Base-by-base conservation (phyloP, 2,888 invertebrate genomes). In the Cancer borealis region DNA sequence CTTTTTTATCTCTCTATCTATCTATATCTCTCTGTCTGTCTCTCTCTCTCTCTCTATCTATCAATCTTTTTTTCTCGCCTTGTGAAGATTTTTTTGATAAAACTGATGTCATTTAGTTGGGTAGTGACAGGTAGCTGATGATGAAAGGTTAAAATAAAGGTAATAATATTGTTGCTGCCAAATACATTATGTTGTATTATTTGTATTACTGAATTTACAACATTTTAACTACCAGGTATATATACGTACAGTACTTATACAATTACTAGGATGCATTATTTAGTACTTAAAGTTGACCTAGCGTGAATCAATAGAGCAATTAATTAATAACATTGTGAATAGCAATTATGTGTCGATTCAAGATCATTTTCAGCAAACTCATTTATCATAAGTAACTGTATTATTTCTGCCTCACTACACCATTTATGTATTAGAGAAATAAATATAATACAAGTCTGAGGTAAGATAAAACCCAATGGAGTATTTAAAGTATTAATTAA, bases 391-490 rank as follows among this genome's bases (percentile, higher is more conserved):
- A 21, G 4, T 17, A 3, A 21, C 21, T 73, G 73, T 73, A n/a
- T 73, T 73, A n/a, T 73, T 26, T 73, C 73, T 5, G 73, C 73
- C 73, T 73, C 73, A n/a, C n/a, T 73, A 73, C 26, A 73, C n/a
- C 73, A 73, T 73, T 73, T 10, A 73, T 73, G 73, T 73, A 26
- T 73, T 73, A 73, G 73, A 73, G n/a, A 73, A 54, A 54, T 54
- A 14, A 54, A 54, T 54, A 54, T 54, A 54, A 39, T 5, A 73
- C n/a, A 8, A 4, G 26, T 73, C n/a, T 73, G 73, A 26, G 73
- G 26, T n/a, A n/a, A 73, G 73, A 73, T n/a, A 73, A 26, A 39
- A 73, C n/a, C n/a, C 73, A 73, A n/a, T 8, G 8, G 6, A 73
- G 54, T 54, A 54, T 8, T 12, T 2, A 39, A 39, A 39, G 39